Percentiles rank a stretch among this genome's conserved stretches.
Evolutionary conservation across 2,888 invertebrate species (phyloP).

Genomic region (Polymixis flavicincta): DNA sequence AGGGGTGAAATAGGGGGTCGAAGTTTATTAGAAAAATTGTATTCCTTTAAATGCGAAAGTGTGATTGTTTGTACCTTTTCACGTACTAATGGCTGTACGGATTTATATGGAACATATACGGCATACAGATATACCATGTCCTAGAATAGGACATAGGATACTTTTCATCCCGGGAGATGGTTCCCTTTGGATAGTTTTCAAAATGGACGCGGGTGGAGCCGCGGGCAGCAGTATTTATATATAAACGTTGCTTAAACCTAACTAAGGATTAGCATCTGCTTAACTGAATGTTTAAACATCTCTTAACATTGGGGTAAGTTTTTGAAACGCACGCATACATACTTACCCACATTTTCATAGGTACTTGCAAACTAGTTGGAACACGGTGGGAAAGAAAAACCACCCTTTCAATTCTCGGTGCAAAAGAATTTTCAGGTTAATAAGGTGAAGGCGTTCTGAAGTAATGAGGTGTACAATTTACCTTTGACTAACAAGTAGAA

Average conservation of each 20-base stretch:
- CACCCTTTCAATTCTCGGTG: conserved; percentile 13
- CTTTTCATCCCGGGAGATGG: no score
- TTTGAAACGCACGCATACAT: neutral
- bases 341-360: neutral
- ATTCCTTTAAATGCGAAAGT: no score
- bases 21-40: no score
- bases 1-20: no score
- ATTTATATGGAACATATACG: no score
- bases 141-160: no score
- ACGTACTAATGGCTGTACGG: no score
- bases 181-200: no score
- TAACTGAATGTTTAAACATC: neutral
- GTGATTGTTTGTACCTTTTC: no score
- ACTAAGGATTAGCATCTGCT: neutral
- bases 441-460: conserved; percentile 30
- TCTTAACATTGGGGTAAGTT: neutral
- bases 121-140: no score
- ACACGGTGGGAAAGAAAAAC: conserved; percentile 14
- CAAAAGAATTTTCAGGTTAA: conserved; percentile 39
- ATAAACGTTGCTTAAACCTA: neutral
- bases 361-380: conserved; percentile 4
- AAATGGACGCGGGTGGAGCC: no score
- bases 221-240: no score
- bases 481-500: conserved; percentile 63
- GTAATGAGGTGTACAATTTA: conserved; percentile 63